Percentiles rank a stretch among this genome's conserved stretches.
phyloP scores from a whole-genome alignment of 1,140 invertebrate species.

The Macrocentrus cingulum region DNA sequence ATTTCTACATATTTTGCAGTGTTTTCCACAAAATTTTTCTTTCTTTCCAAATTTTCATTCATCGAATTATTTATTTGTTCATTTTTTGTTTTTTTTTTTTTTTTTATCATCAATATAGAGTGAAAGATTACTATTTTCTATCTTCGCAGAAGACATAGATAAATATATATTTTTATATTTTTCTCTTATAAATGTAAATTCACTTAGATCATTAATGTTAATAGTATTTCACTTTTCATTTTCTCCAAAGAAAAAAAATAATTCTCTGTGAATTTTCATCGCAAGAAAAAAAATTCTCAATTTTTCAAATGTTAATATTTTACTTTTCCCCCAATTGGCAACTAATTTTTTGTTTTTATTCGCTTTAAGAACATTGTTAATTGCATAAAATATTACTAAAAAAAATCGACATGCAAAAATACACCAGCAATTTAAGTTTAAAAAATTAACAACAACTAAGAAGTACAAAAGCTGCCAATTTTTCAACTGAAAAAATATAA shows the following conservation, averaged over 20 bases:
- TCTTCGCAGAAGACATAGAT: constrained; percentile 67
- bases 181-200: constrained; percentile 60
- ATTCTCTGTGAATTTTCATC: not conserved
- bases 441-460: constrained; percentile 53
- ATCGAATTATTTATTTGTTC: no score
- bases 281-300: no score
- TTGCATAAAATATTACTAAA: not conserved
- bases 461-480: constrained; percentile 57
- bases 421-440: no score
- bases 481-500: constrained; percentile 37
- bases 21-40: constrained; percentile 26
- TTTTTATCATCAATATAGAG: constrained; percentile 58
- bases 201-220: constrained; percentile 60
- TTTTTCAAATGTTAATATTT: no score
- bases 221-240: constrained; percentile 60
- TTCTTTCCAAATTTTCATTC: constrained; percentile 16
- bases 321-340: no score
- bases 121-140: constrained; percentile 61
- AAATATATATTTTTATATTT: constrained; percentile 63
- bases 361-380: no score
- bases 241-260: constrained; percentile 36
- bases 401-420: constrained; percentile 35
- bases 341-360: no score
- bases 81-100: no score
- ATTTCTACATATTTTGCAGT: constrained; percentile 51